phyloP scores from a whole-genome alignment of 1,140 invertebrate genomes.

The Ooceraea biroi region DNA sequence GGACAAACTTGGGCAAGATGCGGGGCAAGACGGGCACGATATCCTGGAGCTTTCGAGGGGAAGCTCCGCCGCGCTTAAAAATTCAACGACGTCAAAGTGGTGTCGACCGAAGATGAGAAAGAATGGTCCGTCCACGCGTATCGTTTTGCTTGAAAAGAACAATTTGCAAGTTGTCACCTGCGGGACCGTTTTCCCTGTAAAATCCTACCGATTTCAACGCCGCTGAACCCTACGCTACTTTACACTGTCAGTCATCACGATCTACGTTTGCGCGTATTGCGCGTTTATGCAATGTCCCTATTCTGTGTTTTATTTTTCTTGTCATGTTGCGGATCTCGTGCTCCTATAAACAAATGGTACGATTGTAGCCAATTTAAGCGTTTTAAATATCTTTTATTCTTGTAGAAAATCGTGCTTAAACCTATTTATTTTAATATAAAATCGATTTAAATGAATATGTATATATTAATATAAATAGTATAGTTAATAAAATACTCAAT shows the following conservation, averaged over 20 bases:
- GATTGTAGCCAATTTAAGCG: background rate
- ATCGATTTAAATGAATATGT: too few relatives aligned
- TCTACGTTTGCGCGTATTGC: background rate
- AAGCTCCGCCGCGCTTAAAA: conserved; percentile 39
- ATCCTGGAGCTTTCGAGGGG: background rate
- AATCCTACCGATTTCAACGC: conserved; percentile 8
- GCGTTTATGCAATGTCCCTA: too few relatives aligned
- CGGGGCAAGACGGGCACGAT: too few relatives aligned
- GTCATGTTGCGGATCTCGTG: background rate
- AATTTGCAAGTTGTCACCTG: conserved; percentile 70
- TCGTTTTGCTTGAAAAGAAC: conserved; percentile 54
- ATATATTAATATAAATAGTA: too few relatives aligned
- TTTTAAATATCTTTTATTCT: conserved; percentile 9
- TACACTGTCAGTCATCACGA: conserved; percentile 4
- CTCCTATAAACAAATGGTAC: background rate
- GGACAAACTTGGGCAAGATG: conserved; percentile 34
- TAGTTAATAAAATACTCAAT: too few relatives aligned
- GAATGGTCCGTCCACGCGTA: conserved; percentile 29
- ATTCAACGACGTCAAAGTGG: conserved; percentile 63
- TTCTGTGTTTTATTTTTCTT: background rate
- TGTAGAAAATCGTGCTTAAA: background rate
- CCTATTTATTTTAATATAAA: background rate
- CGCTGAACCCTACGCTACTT: background rate
- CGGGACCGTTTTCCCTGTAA: conserved; percentile 21
- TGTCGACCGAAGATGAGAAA: conserved; percentile 54